Base-by-base conservation (phyloP, 2,888 invertebrate genomes). In the Prenolepis imparis region DNA sequence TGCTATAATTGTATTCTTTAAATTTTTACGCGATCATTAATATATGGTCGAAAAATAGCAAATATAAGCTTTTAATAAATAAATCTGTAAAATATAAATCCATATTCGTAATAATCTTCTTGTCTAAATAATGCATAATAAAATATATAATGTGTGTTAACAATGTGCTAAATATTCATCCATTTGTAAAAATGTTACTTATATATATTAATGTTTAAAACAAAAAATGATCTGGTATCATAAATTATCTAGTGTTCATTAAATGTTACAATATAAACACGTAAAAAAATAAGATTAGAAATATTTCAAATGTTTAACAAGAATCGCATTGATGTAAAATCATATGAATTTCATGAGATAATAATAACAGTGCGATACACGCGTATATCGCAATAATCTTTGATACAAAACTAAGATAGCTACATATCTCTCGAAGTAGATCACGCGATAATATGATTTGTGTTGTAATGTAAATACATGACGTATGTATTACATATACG, bases 261-360 rank as follows among this genome's bases (percentile, higher is more conserved):
- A 18, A 61, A 73, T 41, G 8, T 5, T n/a, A 48, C 9, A 0
- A 70, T 1, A 28, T 9, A 5, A n/a, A 44, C 6, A 41, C 8
- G 2, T 3, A 24, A 28, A 12, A 28, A 73, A 41, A 15, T 3
- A 73, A 73, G 21, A 0, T 61, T 4, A 2, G 8, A 41, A 73
- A 0, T 73, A n/a, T 18, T n/a, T 59, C 8, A 73, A 73, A 61
- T 73, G 61, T 28, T 3, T 73, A 72, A 24, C 15, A 36, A 21
- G 5, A 9, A 52, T 32, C 5, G 44, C 11, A 41, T 5, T 67
- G 15, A 24, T 44, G 18, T 44, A 44, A 44, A 18, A n/a, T 57
- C 9, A 24, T 39, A 72, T 24, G 8, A 61, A 32, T 24, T 39
- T 57, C 2, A 9, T 12, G 18, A 57, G 57, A 39, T 55, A 68